Percentiles rank a stretch among this genome's conserved stretches.
phyloP scores from a whole-genome alignment of 2,888 invertebrate genomes.

The Norana najaformis region DNA sequence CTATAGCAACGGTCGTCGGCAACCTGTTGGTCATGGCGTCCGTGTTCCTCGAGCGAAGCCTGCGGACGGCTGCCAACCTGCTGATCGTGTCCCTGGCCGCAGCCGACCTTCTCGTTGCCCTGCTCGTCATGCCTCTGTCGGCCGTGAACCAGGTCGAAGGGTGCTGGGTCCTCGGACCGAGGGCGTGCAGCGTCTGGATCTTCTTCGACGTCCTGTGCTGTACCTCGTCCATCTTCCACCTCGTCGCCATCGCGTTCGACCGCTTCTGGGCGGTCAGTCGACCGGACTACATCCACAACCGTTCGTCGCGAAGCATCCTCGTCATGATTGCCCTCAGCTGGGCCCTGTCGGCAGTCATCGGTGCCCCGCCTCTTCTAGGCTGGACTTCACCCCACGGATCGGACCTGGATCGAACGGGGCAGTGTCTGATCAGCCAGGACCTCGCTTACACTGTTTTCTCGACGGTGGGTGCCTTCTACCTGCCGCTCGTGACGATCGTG shows the following conservation, averaged over 20 bases:
- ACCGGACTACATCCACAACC: conserved; percentile 90
- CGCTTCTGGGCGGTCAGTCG: conserved; percentile 98
- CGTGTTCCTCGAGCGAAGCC: conserved; percentile 86
- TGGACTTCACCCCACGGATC: conserved; percentile 34
- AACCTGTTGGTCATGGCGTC: conserved; percentile 98
- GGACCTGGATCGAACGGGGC: conserved; percentile 47
- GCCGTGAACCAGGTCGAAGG: conserved; percentile 64
- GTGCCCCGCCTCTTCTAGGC: conserved; percentile 81
- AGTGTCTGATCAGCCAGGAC: conserved; percentile 84
- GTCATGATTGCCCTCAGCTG: conserved; percentile 89
- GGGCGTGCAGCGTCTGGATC: conserved; percentile 89
- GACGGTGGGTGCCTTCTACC: conserved; percentile 94
- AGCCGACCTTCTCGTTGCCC: conserved; percentile 94
- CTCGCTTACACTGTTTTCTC: conserved; percentile 86
- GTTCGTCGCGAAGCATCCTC: conserved; percentile 77
- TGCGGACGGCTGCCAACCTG: conserved; percentile 93
- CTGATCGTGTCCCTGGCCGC: conserved; percentile 93
- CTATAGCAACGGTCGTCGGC: conserved; percentile 82
- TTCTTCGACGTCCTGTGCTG: conserved; percentile 82
- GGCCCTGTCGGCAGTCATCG: conserved; percentile 87
- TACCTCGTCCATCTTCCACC: conserved; percentile 92
- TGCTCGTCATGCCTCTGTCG: conserved; percentile 71
- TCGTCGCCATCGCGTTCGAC: conserved; percentile 93
- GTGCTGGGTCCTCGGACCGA: conserved; percentile 36
- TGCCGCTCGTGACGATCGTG: conserved; percentile 89